phyloP scores from a whole-genome alignment of 2,113 vertebrate species.

The Ctenomys sociabilis region DNA sequence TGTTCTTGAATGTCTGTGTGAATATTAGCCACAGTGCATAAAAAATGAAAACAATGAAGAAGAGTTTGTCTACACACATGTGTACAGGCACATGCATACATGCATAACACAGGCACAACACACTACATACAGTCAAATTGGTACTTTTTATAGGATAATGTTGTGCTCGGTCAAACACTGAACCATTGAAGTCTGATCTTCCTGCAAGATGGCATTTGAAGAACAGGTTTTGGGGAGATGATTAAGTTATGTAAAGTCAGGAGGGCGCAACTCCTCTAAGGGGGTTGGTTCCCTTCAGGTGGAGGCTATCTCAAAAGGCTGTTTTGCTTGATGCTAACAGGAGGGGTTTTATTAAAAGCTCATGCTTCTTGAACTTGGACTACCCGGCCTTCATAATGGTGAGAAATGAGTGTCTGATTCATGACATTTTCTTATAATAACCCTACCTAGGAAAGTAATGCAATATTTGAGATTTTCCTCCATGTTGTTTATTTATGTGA shows the following conservation, averaged over 20 bases:
- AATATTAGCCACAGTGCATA: neutral
- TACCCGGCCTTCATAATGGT: neutral
- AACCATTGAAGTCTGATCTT: neutral
- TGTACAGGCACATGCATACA: neutral
- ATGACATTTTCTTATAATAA: neutral
- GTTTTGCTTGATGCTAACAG: neutral
- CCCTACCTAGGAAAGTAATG: neutral
- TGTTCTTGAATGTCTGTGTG: neutral
- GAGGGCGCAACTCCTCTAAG: accelerated
- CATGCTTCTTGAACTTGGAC: neutral
- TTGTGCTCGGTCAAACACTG: neutral
- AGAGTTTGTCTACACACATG: neutral
- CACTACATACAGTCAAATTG: neutral
- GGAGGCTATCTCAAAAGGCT: neutral
- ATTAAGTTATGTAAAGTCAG: neutral
- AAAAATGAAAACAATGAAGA: neutral
- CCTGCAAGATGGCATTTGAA: neutral
- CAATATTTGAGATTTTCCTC: neutral
- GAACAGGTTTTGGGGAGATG: neutral
- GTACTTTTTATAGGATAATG: neutral
- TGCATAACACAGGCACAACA: neutral
- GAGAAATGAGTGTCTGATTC: neutral
- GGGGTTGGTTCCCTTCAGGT: neutral
- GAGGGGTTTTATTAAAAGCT: neutral
- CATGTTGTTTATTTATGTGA: neutral